Evolutionary conservation across 2,888 invertebrate genomes (phyloP).

Genomic region (Stenolophus ochropezus): DNA sequence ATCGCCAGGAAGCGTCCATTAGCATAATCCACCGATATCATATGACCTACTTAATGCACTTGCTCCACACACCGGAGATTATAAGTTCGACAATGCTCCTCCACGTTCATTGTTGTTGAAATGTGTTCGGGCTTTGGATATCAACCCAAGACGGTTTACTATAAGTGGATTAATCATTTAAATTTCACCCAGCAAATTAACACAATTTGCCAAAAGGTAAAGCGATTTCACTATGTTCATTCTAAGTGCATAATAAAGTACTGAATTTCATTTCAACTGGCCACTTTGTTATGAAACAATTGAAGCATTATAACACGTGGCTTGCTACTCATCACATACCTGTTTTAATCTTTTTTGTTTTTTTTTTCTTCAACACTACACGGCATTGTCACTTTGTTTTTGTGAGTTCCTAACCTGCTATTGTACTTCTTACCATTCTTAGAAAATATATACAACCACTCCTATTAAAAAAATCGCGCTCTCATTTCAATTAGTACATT

Average conservation of each 20-base stretch:
- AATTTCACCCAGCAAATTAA: neutral
- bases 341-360: too few relatives aligned
- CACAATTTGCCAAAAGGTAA: neutral
- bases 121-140: conserved; percentile 20
- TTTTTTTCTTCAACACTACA: too few relatives aligned
- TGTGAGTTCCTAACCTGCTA: too few relatives aligned
- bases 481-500: too few relatives aligned
- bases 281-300: too few relatives aligned
- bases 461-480: too few relatives aligned
- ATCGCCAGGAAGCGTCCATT: conserved; percentile 18
- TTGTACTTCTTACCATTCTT: too few relatives aligned
- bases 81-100: conserved; percentile 34
- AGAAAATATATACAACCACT: too few relatives aligned
- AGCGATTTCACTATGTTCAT: neutral
- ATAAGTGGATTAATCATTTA: neutral
- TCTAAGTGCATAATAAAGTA: neutral
- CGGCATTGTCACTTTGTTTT: too few relatives aligned
- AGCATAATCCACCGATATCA: conserved; percentile 37
- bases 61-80: conserved; percentile 33
- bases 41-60: conserved; percentile 46
- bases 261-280: too few relatives aligned
- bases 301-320: too few relatives aligned
- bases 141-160: neutral
- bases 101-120: conserved; percentile 40
- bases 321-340: too few relatives aligned